Evolutionary conservation across 1,140 invertebrate genomes (phyloP).

Genomic region (Vanessa tameamea): DNA sequence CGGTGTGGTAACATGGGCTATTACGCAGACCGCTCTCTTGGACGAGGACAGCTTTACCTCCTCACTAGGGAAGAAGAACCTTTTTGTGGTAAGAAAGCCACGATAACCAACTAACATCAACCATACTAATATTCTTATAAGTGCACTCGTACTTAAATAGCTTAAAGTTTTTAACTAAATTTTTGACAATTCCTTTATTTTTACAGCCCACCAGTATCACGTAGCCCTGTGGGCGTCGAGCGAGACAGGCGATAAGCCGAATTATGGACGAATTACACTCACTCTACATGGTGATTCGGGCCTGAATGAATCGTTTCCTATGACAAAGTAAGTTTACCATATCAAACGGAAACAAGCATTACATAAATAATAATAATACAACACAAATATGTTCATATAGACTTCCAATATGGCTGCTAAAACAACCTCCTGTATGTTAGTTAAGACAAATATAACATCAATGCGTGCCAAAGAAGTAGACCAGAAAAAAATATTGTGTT

Average conservation of each 20-base stretch:
- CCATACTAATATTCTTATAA: no score
- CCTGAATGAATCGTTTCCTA: slow-evolving; percentile 93
- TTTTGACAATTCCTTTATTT: background rate
- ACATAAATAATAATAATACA: no score
- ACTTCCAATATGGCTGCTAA: no score
- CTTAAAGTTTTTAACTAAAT: background rate
- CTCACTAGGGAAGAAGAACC: slow-evolving; percentile 95
- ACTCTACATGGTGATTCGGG: slow-evolving; percentile 89
- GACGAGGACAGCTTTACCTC: slow-evolving; percentile 91
- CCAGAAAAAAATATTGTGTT: no score
- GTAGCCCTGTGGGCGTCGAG: slow-evolving; percentile 88
- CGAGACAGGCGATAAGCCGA: slow-evolving; percentile 85
- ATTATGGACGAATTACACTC: slow-evolving; percentile 91
- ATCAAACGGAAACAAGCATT: background rate
- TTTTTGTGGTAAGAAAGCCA: slow-evolving; percentile 87
- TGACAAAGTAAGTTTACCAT: slow-evolving; percentile 86
- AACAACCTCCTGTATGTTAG: no score
- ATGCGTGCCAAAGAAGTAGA: no score
- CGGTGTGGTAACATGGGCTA: slow-evolving; percentile 96
- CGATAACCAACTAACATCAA: no score
- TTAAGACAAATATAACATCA: no score
- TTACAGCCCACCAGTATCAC: slow-evolving; percentile 91
- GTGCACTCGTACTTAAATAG: no score
- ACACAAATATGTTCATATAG: no score
- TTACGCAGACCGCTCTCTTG: slow-evolving; percentile 91